A percentile compares a stretch with the other conserved stretches of the same genome.
These are phyloP conservation scores for Heterotilapia buettikoferi DNA, from an alignment of 2,113 vertebrate species.

Conservation along the genomic window DNA sequence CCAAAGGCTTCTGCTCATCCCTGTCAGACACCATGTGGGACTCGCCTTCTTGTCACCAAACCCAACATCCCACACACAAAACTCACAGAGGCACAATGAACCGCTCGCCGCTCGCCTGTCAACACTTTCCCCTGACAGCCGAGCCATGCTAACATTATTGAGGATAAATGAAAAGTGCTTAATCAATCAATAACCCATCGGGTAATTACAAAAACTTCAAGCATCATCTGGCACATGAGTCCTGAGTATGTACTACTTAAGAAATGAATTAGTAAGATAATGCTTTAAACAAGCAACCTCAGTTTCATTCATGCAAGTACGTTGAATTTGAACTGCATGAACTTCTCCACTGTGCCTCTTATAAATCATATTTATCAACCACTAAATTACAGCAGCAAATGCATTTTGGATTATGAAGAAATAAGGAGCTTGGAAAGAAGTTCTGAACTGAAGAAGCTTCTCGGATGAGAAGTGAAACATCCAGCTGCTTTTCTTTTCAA, in stretches of 20 bases:
- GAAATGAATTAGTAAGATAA: background rate
- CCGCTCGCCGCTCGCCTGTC: slow-evolving; percentile 37
- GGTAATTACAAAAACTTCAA: slow-evolving; percentile 49
- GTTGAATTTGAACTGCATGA: background rate
- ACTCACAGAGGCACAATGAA: slow-evolving; percentile 42
- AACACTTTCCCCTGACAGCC: slow-evolving; percentile 22
- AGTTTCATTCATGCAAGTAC: background rate
- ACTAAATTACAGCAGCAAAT: background rate
- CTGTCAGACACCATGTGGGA: slow-evolving; percentile 63
- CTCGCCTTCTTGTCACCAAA: slow-evolving; percentile 59
- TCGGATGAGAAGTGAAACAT: background rate
- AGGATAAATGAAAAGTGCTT: slow-evolving; percentile 61
- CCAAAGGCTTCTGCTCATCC: slow-evolving; percentile 20
- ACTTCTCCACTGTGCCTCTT: background rate
- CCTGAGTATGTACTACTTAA: background rate
- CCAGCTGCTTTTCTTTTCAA: background rate
- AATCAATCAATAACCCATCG: slow-evolving; percentile 53
- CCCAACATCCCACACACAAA: slow-evolving; percentile 47
- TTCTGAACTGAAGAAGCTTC: background rate
- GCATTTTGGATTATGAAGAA: background rate
- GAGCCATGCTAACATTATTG: slow-evolving; percentile 45
- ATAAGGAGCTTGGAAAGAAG: background rate
- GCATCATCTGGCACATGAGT: slow-evolving; percentile 6
- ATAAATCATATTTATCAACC: background rate
- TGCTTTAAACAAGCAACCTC: background rate